phyloP scores from a whole-genome alignment of 1,140 invertebrate genomes.

The Monochamus saltuarius region DNA sequence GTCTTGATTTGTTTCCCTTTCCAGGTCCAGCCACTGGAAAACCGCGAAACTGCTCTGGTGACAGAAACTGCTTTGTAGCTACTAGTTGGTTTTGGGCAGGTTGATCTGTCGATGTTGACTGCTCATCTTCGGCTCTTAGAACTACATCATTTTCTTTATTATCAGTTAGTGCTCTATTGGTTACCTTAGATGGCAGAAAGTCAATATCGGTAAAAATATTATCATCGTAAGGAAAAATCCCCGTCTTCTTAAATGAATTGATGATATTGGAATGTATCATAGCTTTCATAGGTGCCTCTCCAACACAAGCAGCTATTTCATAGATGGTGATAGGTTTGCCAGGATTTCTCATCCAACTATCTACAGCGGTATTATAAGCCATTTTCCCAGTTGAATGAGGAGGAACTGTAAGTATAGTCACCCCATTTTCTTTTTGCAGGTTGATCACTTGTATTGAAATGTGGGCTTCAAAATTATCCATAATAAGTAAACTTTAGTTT shows the following conservation, averaged over 20 bases:
- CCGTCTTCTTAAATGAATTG: background rate
- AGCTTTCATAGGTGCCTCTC: conserved; percentile 32
- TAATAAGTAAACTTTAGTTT: conserved; percentile 41
- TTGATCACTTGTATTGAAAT: conserved; percentile 44
- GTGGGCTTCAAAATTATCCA: conserved; percentile 36
- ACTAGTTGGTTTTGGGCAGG: too few relatives aligned
- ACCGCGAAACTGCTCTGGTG: too few relatives aligned
- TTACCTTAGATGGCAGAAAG: background rate
- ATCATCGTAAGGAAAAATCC: background rate
- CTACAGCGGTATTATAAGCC: conserved; percentile 40
- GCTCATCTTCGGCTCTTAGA: too few relatives aligned
- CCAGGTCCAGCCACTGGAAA: too few relatives aligned
- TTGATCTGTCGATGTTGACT: too few relatives aligned
- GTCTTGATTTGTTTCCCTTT: too few relatives aligned
- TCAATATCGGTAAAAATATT: background rate
- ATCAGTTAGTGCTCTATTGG: background rate
- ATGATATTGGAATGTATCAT: conserved; percentile 49
- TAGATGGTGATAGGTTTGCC: conserved; percentile 38
- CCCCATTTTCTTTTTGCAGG: conserved; percentile 43
- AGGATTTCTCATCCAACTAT: conserved; percentile 48
- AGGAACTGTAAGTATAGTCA: conserved; percentile 52
- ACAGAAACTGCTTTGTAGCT: too few relatives aligned
- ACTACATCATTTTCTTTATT: too few relatives aligned
- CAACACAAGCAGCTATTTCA: conserved; percentile 21
- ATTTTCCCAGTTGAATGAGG: conserved; percentile 54